A percentile compares a stretch with the other conserved stretches of the same genome.
phyloP scores from a whole-genome alignment of 2,797 vertebrate genomes.

The Syngnathus acus region DNA sequence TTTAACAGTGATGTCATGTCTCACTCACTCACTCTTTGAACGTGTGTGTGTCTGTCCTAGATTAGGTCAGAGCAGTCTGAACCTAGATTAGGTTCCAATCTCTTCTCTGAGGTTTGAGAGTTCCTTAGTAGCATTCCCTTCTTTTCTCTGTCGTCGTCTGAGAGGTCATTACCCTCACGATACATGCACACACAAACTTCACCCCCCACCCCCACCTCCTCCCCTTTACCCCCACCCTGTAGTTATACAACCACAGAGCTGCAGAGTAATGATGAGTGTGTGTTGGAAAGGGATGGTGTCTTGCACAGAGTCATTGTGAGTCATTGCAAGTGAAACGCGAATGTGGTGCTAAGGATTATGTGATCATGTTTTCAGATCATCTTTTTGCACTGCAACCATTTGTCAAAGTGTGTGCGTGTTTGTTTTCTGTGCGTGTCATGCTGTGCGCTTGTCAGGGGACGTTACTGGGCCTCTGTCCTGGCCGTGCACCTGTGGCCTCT shows the following conservation, averaged over 20 bases:
- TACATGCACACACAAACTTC: slow-evolving; percentile 18
- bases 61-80: slow-evolving; percentile 61
- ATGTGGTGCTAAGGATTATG: slow-evolving; percentile 20
- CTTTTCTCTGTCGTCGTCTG: slow-evolving; percentile 27
- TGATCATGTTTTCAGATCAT: slow-evolving; percentile 29
- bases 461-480: slow-evolving; percentile 67
- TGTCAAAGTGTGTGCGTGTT: slow-evolving; percentile 11
- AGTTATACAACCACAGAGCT: slow-evolving; percentile 50
- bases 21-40: slow-evolving; percentile 50
- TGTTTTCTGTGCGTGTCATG: slow-evolving; percentile 6
- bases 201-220: slow-evolving; percentile 14
- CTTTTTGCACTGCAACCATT: slow-evolving; percentile 10
- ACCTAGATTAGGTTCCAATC: slow-evolving; percentile 69
- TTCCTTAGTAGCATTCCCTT: slow-evolving; percentile 56
- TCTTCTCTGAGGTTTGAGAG: slow-evolving; percentile 54
- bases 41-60: slow-evolving; percentile 32
- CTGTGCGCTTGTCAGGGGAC: slow-evolving; percentile 45
- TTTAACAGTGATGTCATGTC: slow-evolving; percentile 64
- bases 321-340: slow-evolving; percentile 31
- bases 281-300: slow-evolving; percentile 6
- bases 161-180: slow-evolving; percentile 41
- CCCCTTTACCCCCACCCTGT: slow-evolving; percentile 34
- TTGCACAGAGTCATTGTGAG: slow-evolving; percentile 13
- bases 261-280: slow-evolving; percentile 43
- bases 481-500: slow-evolving; percentile 80